These are phyloP conservation scores for Sceliomorpha sp. DNA, from an alignment of 2,888 invertebrate species.

Conservation along the genomic window DNA sequence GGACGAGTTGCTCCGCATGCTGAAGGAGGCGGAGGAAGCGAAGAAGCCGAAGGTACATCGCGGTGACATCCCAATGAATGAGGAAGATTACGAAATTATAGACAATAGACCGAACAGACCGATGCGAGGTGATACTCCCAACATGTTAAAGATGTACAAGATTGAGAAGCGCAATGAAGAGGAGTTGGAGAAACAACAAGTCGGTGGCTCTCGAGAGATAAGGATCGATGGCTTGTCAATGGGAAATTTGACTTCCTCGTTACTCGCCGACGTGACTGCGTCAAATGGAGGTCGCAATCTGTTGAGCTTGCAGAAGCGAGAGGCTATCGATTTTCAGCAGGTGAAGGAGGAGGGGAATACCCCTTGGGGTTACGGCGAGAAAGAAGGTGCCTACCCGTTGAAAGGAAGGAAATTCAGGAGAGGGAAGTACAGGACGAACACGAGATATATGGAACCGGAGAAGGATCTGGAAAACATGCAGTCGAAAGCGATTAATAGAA, in stretches of 20 bases:
- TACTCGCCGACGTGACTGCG: slow-evolving; percentile 37
- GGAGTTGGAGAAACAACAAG: slow-evolving; percentile 11
- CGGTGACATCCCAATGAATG: slow-evolving; percentile 66
- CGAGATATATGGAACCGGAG: slow-evolving; percentile 48
- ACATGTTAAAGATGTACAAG: too few species aligned
- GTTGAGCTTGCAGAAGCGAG: slow-evolving; percentile 51
- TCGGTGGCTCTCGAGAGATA: not conserved
- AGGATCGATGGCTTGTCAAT: slow-evolving; percentile 7
- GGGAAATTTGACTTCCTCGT: slow-evolving; percentile 30
- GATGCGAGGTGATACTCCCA: slow-evolving; percentile 66
- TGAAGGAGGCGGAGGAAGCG: slow-evolving; percentile 57
- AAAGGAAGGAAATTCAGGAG: slow-evolving; percentile 19
- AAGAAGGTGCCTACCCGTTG: slow-evolving; percentile 60
- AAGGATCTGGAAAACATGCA: slow-evolving; percentile 48
- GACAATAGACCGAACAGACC: slow-evolving; percentile 55
- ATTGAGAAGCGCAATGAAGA: slow-evolving; percentile 1
- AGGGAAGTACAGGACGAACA: slow-evolving; percentile 29
- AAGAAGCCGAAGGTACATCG: slow-evolving; percentile 53
- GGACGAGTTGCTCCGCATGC: slow-evolving; percentile 68
- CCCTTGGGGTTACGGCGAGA: slow-evolving; percentile 71
- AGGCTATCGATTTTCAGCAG: slow-evolving; percentile 60
- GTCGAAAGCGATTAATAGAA: slow-evolving; percentile 38
- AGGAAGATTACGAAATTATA: slow-evolving; percentile 37
- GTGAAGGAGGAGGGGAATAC: slow-evolving; percentile 28
- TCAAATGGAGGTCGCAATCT: slow-evolving; percentile 39